Evolutionary conservation across 2,797 vertebrate genomes (phyloP), one percentile per base, ranked within the genome.

Genomic region (Threskiornis aethiopicus): DNA sequence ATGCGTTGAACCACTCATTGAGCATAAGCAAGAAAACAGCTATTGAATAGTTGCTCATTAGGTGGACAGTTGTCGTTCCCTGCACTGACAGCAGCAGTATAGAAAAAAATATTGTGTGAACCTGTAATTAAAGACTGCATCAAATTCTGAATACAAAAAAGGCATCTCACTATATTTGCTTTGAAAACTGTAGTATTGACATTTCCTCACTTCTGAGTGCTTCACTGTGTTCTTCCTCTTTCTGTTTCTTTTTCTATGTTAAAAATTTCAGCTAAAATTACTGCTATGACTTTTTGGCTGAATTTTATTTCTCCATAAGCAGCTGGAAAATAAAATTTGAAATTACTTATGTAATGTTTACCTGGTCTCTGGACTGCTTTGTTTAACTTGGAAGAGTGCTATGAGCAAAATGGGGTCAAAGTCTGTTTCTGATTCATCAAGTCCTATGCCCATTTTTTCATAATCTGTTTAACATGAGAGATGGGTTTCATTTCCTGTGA

Each of bases 41-140:
- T 95, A 87, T 51, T 90, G 81, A 93, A 91, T 83, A 80, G 57
- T 35, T 92, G 59, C 57, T 94, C 37, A 71, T 96, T 90, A 87
- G 9, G 31, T 58, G 87, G 81, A 59, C 64, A 83, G n/a, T 90
- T 94, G 49, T 33, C 59, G 66, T 80, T 67, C 71, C 82, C 51
- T 90, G n/a, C 71, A 54, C n/a, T 80, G 73, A 87, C 44, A 91
- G 47, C 41, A 88, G 59, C 4, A 58, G 41, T 52, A 67, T 73
- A 79, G 62, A 52, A 91, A 93, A 95, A 89, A 72, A 6, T 57
- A 35, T 33, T 16, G 1, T 29, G 20, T 47, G 61, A 93, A 87
- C 42, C 29, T 89, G 37, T 93, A 96, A 59, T 93, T 95, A 83
- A 90, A 87, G 37, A 39, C 57, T 83, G 19, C 31, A 41, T 88